Conservation (phyloP, 2,888 invertebrate species). For the Machimus atricapillus region DNA sequence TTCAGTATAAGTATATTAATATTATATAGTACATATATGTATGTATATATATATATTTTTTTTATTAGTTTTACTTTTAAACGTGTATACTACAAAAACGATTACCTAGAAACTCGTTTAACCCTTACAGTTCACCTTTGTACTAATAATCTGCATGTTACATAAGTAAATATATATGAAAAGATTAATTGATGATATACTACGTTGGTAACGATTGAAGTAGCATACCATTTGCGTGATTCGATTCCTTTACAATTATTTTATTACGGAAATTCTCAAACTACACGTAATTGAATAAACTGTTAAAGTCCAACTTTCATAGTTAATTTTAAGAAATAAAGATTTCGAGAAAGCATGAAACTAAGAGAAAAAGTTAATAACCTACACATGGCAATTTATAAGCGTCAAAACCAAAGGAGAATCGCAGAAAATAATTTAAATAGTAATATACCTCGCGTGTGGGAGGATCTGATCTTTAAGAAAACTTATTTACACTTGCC, state of each 20-base stretch:
- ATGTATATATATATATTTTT: too few species aligned
- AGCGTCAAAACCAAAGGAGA: neutral
- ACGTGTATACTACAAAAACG: too few species aligned
- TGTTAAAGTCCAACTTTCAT: neutral
- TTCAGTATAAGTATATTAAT: neutral
- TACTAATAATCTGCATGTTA: too few species aligned
- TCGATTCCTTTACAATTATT: neutral
- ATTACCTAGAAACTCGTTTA: too few species aligned
- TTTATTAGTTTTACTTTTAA: too few species aligned
- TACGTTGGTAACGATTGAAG: neutral
- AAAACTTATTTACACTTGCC: neutral
- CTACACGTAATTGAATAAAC: neutral
- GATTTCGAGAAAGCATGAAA: neutral
- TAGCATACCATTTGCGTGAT: neutral
- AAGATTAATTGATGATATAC: too few species aligned
- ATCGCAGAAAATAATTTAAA: neutral
- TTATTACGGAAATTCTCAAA: neutral
- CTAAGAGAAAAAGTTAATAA: neutral
- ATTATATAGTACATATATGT: too few species aligned
- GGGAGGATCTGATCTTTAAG: neutral
- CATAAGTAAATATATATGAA: too few species aligned
- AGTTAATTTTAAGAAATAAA: neutral
- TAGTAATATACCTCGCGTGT: neutral
- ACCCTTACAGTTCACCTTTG: too few species aligned
- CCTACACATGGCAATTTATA: neutral